phyloP scores from a whole-genome alignment of 2,113 vertebrate genomes.

The Crotalus viridis region DNA sequence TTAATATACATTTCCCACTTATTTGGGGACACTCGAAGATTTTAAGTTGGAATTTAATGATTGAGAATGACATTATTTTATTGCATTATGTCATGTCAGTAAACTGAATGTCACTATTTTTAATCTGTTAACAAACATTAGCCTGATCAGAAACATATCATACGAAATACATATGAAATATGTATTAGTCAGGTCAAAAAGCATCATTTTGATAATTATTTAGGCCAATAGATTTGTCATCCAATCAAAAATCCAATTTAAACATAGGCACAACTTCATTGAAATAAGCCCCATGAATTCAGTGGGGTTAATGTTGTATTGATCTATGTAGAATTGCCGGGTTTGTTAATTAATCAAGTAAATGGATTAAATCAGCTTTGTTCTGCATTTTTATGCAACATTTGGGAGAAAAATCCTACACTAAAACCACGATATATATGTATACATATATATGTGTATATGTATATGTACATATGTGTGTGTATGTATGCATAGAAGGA shows the following conservation, averaged over 20 bases:
- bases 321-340: neutral
- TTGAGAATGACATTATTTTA: neutral
- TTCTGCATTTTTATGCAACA: neutral
- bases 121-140: neutral
- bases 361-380: neutral
- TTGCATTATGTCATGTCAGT: neutral
- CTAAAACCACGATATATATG: neutral
- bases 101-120: neutral
- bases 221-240: neutral
- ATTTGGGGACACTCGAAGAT: neutral
- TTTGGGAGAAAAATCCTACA: neutral
- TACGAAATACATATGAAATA: neutral
- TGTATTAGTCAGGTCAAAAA: neutral
- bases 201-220: neutral
- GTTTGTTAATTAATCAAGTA: neutral
- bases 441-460: neutral
- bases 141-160: neutral
- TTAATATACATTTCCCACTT: neutral
- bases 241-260: neutral
- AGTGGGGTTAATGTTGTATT: neutral
- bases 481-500: no score
- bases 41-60: neutral
- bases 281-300: neutral
- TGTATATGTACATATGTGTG: no score
- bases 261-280: neutral